Percentiles rank a stretch among this genome's conserved stretches.
Evolutionary conservation across 2,888 invertebrate genomes (phyloP).

Genomic region (Deilephila elpenor): DNA sequence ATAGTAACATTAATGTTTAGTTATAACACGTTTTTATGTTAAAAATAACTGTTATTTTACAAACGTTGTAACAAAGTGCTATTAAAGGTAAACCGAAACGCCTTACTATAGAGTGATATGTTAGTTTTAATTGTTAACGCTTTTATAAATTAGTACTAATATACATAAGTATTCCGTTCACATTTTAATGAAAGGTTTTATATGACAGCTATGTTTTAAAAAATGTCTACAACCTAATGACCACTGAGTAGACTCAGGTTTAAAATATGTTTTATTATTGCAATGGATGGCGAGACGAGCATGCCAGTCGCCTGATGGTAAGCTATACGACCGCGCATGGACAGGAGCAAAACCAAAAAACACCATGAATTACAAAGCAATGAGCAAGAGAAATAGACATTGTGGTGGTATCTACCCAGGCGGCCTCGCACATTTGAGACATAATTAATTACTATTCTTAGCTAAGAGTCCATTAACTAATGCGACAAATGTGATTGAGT

Average conservation of each 20-base stretch:
- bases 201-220: background rate
- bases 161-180: background rate
- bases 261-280: too few relatives aligned
- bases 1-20: background rate
- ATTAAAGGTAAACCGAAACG: conserved; percentile 23
- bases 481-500: background rate
- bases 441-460: too few relatives aligned
- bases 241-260: background rate
- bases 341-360: too few relatives aligned
- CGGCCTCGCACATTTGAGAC: too few relatives aligned
- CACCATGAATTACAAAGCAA: too few relatives aligned
- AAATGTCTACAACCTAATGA: background rate
- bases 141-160: conserved; percentile 7
- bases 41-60: conserved; percentile 7
- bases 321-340: too few relatives aligned
- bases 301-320: too few relatives aligned
- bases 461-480: too few relatives aligned
- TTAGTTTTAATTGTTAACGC: conserved; percentile 13
- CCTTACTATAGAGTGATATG: conserved; percentile 22
- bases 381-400: too few relatives aligned
- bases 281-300: too few relatives aligned
- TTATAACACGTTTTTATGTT: conserved; percentile 31
- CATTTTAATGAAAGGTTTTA: background rate
- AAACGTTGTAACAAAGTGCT: conserved; percentile 23
- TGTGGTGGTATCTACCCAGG: too few relatives aligned